Conservation (phyloP, 2,113 vertebrate species). For the Collichthys lucidus region DNA sequence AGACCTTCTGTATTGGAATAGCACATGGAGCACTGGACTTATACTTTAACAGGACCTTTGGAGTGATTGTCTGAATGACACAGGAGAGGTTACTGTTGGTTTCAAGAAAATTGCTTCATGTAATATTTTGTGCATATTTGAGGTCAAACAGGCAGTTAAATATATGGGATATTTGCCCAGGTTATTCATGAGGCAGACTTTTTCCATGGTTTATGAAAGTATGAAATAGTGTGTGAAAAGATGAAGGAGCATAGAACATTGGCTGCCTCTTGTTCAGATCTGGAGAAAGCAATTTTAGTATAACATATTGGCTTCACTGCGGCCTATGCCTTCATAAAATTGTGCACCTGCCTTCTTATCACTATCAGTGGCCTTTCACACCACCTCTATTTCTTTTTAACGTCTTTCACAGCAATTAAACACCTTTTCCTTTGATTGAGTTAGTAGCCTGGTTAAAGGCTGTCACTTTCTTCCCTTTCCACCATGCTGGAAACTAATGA, state of each 20-base stretch:
- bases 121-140: constrained; percentile 67
- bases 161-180: constrained; percentile 56
- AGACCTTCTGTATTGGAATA: constrained; percentile 43
- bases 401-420: constrained; percentile 80
- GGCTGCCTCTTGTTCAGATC: constrained; percentile 37
- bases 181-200: constrained; percentile 53
- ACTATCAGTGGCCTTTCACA: constrained; percentile 65
- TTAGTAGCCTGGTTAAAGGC: constrained; percentile 82
- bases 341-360: constrained; percentile 76
- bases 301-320: constrained; percentile 12
- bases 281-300: constrained; percentile 11
- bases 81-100: constrained; percentile 47
- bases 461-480: constrained; percentile 84
- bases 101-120: constrained; percentile 49
- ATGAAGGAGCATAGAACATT: constrained; percentile 39
- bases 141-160: constrained; percentile 61
- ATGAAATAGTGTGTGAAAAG: constrained; percentile 57
- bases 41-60: constrained; percentile 13
- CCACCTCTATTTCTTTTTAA: constrained; percentile 59
- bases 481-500: constrained; percentile 85
- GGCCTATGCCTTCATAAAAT: constrained; percentile 58
- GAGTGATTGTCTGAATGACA: constrained; percentile 65
- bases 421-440: constrained; percentile 79
- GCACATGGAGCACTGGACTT: constrained; percentile 40
- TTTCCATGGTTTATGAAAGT: constrained; percentile 62